Evolutionary conservation across 2,113 vertebrate genomes (phyloP).

Genomic region (Triplophysa rosa): DNA sequence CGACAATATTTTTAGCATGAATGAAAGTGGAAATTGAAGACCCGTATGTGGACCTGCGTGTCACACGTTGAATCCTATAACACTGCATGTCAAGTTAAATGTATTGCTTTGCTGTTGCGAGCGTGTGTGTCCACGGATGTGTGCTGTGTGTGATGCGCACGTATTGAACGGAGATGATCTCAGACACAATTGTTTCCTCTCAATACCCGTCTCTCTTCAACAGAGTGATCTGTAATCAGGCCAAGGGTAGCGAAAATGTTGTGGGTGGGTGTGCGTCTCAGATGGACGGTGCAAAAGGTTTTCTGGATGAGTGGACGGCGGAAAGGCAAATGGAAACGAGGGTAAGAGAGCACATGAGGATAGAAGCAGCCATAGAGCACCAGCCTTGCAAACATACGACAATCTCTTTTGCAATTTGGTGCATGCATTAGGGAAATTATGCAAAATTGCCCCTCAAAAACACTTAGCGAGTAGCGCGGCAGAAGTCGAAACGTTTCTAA

Average conservation of each 20-base stretch:
- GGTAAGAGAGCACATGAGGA: neutral
- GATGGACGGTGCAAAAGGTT: conserved; percentile 28
- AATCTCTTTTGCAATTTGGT: neutral
- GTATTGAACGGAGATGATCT: conserved; percentile 7
- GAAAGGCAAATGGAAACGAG: conserved; percentile 1
- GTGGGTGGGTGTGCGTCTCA: conserved; percentile 33
- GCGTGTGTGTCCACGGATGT: conserved; percentile 26
- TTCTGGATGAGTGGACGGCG: conserved; percentile 13
- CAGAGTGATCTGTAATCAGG: conserved; percentile 43
- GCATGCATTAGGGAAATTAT: conserved; percentile 32
- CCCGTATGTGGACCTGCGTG: neutral
- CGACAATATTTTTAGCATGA: neutral
- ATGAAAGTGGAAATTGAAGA: neutral
- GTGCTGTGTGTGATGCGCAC: conserved; percentile 10
- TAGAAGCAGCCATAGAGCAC: neutral
- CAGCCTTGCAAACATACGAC: neutral
- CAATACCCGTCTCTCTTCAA: conserved; percentile 25
- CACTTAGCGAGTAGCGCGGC: neutral
- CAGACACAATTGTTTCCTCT: conserved; percentile 41
- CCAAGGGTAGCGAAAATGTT: neutral
- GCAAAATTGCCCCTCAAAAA: conserved; percentile 21
- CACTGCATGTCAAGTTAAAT: neutral
- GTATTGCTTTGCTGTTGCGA: neutral
- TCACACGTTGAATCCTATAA: neutral
- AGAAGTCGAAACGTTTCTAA: conserved; percentile 15